Conservation (phyloP, 1,140 invertebrate genomes). For the Calliopsis andreniformis region DNA sequence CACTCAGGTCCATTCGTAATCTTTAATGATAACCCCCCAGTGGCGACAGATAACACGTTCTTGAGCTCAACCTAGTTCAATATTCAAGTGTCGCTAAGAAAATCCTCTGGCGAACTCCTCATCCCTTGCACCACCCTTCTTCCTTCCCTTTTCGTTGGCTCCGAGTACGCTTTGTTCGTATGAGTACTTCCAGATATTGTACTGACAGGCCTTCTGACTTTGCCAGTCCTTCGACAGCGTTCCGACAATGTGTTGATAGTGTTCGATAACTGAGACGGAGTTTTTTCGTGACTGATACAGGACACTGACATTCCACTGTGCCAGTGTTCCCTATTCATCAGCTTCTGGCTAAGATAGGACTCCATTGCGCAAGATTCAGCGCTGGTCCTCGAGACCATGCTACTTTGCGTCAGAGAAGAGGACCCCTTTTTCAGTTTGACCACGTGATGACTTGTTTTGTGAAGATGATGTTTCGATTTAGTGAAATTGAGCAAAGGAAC, state of each 20-base stretch:
- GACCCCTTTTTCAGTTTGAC: not conserved
- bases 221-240: not conserved
- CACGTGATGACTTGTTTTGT: not conserved
- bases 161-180: not conserved
- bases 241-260: not conserved
- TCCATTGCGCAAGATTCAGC: not conserved
- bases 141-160: not conserved
- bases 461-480: not conserved
- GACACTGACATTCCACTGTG: constrained; percentile 12
- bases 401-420: not conserved
- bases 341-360: not conserved
- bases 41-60: not conserved
- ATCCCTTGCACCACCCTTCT: constrained; percentile 50
- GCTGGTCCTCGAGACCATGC: not conserved
- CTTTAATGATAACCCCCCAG: not conserved
- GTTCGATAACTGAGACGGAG: not conserved
- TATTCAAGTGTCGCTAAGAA: constrained; percentile 62
- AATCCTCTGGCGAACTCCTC: constrained; percentile 66
- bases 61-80: not conserved
- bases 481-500: constrained; percentile 11
- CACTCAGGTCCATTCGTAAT: not conserved
- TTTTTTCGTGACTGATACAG: not conserved
- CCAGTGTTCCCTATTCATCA: not conserved
- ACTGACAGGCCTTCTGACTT: not conserved
- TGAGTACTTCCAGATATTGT: not conserved